Evolutionary conservation across 92 coral and sea anemone genomes (phyloP).

Genomic region (Actinernus sp.): DNA sequence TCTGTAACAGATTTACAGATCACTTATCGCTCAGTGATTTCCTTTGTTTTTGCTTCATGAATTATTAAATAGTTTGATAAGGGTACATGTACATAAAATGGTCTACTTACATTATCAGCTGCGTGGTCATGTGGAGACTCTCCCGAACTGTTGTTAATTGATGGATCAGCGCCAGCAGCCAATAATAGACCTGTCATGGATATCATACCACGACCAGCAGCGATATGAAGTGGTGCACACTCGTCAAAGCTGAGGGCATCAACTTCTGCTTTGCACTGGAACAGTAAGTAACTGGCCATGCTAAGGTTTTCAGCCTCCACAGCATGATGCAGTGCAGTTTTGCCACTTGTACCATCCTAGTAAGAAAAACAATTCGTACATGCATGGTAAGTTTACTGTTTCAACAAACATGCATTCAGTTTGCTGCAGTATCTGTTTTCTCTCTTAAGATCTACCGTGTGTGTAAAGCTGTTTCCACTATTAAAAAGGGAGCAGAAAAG

Average conservation of each 20-base stretch:
- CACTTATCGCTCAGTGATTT: too few relatives aligned
- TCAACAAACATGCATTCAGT: too few relatives aligned
- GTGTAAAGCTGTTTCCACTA: too few relatives aligned
- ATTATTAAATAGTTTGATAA: too few relatives aligned
- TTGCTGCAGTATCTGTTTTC: too few relatives aligned
- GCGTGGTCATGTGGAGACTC: slow-evolving; percentile 80
- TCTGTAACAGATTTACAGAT: too few relatives aligned
- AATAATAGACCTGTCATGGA: slow-evolving; percentile 73
- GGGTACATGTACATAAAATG: too few relatives aligned
- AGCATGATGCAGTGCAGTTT: slow-evolving; percentile 92
- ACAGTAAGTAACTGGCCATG: slow-evolving; percentile 73
- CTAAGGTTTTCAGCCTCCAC: slow-evolving; percentile 77
- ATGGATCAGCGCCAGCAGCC: slow-evolving; percentile 89
- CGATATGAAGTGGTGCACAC: slow-evolving; percentile 90
- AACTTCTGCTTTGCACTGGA: slow-evolving; percentile 75
- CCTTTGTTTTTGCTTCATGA: too few relatives aligned
- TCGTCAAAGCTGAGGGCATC: slow-evolving; percentile 78
- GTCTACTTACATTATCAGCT: slow-evolving; percentile 38
- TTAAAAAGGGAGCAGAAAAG: too few relatives aligned
- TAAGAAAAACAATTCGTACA: slow-evolving; percentile 1
- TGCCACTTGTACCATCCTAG: slow-evolving; percentile 94
- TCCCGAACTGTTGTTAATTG: slow-evolving; percentile 64
- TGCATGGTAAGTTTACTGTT: too few relatives aligned
- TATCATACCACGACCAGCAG: slow-evolving; percentile 90
- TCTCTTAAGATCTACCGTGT: too few relatives aligned